Percentiles rank a stretch among this genome's conserved stretches.
Conservation (phyloP, 2,113 vertebrate species). For the Opisthocomus hoazin region DNA sequence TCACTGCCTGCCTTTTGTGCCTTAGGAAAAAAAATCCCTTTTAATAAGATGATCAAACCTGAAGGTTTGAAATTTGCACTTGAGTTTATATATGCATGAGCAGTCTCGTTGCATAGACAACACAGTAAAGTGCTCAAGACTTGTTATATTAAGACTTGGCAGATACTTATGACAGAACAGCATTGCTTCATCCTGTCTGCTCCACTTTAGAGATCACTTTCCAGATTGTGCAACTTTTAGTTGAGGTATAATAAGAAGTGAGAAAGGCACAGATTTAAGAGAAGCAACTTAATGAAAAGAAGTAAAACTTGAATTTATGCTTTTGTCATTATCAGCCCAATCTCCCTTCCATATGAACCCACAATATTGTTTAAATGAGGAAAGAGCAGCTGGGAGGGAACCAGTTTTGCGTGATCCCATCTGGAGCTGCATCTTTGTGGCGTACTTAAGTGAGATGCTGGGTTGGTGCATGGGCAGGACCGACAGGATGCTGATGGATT, state of each 20-base stretch:
- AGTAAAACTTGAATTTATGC: not conserved
- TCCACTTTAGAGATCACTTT: not conserved
- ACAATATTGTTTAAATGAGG: slow-evolving; percentile 31
- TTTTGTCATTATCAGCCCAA: slow-evolving; percentile 12
- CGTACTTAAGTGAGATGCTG: slow-evolving; percentile 10
- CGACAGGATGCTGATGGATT: slow-evolving; percentile 16
- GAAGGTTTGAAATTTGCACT: not conserved
- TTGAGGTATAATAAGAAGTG: slow-evolving; percentile 5
- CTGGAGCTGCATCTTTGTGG: slow-evolving; percentile 36
- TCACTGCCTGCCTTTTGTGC: not conserved
- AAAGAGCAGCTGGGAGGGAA: slow-evolving; percentile 42
- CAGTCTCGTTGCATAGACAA: not conserved
- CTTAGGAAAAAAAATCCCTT: not conserved
- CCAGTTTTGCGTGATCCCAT: slow-evolving; percentile 48
- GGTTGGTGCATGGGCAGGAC: slow-evolving; percentile 17
- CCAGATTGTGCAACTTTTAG: slow-evolving; percentile 6
- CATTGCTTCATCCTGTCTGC: not conserved
- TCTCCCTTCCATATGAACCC: not conserved
- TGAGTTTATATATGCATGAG: not conserved
- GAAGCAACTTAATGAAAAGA: not conserved
- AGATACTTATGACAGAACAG: not conserved
- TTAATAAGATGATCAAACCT: slow-evolving; percentile 5
- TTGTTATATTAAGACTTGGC: not conserved
- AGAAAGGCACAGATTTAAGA: slow-evolving; percentile 20
- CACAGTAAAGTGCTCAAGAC: not conserved